These are phyloP conservation scores for Spodoptera picta DNA, from an alignment of 2,888 invertebrate genomes.

Conservation along the genomic window DNA sequence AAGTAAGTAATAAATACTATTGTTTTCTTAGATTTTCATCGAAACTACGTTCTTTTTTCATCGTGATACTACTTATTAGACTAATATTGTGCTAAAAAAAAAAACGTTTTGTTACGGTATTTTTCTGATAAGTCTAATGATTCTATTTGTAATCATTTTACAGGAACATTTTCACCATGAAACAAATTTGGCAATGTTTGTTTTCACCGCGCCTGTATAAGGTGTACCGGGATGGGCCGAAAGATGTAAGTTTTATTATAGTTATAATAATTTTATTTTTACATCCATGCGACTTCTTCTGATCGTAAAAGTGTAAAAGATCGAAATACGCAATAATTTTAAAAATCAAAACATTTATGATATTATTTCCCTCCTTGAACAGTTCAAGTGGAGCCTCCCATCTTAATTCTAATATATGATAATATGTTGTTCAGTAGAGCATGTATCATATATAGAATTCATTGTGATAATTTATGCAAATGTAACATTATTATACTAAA, in stretches of 20 bases:
- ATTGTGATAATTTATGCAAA: too few species aligned
- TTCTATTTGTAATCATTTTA: not conserved
- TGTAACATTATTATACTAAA: too few species aligned
- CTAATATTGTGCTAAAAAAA: conserved; percentile 1
- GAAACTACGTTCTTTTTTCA: too few species aligned
- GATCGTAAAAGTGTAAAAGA: not conserved
- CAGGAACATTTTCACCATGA: conserved; percentile 68
- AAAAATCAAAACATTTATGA: not conserved
- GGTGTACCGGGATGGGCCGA: conserved; percentile 89
- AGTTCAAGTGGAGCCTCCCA: too few species aligned
- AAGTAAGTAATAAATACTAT: not conserved
- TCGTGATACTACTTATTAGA: not conserved
- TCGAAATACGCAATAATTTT: not conserved
- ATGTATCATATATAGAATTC: too few species aligned
- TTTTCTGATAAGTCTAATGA: not conserved
- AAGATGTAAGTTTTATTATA: conserved; percentile 29
- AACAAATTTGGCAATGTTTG: conserved; percentile 90
- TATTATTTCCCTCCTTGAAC: too few species aligned
- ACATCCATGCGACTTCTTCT: not conserved
- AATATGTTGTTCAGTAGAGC: too few species aligned
- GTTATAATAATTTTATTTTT: not conserved
- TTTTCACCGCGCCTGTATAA: conserved; percentile 92
- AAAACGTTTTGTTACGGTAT: conserved; percentile 1
- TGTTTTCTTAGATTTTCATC: too few species aligned
- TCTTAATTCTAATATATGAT: too few species aligned